phyloP scores from a whole-genome alignment of 2,888 invertebrate species.

The Barypeithes pellucidus region DNA sequence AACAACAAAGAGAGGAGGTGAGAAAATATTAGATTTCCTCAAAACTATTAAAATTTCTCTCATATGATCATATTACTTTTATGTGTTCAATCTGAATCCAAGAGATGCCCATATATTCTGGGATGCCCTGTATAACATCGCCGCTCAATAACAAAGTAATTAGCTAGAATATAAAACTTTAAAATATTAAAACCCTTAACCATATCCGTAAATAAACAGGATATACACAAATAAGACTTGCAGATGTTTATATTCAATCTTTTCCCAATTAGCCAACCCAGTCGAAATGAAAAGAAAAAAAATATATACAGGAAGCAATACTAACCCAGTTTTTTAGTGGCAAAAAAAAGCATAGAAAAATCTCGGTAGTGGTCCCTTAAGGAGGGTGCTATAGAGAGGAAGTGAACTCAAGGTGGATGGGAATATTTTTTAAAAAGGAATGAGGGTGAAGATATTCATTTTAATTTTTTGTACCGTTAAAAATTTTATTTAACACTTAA shows the following conservation, averaged over 20 bases:
- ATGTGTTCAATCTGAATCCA: too few relatives aligned
- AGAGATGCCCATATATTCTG: too few relatives aligned
- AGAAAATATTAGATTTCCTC: too few relatives aligned
- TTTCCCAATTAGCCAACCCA: constrained; percentile 42
- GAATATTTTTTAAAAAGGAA: background rate
- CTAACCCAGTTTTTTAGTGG: constrained; percentile 41
- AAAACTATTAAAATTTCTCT: too few relatives aligned
- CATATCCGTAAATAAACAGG: constrained; percentile 27
- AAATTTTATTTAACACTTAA: background rate
- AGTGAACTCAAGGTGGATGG: constrained; percentile 39
- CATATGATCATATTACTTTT: too few relatives aligned
- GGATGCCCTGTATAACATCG: too few relatives aligned
- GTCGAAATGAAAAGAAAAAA: constrained; percentile 16
- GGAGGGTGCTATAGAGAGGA: constrained; percentile 21
- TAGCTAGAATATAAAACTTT: background rate
- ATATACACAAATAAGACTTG: constrained; percentile 23
- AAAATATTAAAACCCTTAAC: background rate
- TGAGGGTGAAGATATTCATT: background rate
- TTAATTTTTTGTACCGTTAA: constrained; percentile 9
- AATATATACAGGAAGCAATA: constrained; percentile 43
- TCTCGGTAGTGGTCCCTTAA: constrained; percentile 7
- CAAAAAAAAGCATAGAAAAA: constrained; percentile 31
- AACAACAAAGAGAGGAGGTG: too few relatives aligned
- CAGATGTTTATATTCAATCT: constrained; percentile 39
- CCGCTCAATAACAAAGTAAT: too few relatives aligned